These are phyloP conservation scores for Pandemis corylana DNA, from an alignment of 2,888 invertebrate genomes.

Conservation along the genomic window DNA sequence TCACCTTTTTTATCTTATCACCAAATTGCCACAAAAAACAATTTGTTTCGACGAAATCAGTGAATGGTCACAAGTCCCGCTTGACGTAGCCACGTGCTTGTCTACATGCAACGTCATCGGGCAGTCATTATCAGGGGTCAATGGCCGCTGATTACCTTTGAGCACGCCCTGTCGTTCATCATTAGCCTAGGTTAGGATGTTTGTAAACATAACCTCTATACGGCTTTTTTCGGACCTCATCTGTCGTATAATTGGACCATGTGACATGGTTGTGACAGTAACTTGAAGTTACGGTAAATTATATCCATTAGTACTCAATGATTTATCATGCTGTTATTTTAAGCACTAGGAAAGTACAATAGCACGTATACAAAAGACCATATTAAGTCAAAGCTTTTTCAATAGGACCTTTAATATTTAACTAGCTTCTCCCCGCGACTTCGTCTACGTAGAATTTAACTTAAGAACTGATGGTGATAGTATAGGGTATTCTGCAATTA, in stretches of 20 bases:
- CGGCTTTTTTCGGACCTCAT: slow-evolving; percentile 62
- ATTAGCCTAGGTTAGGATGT: slow-evolving; percentile 85
- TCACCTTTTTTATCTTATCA: background rate
- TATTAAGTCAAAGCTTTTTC: too few species aligned
- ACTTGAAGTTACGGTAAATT: background rate
- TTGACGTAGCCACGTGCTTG: slow-evolving; percentile 69
- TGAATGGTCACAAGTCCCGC: slow-evolving; percentile 47
- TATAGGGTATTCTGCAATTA: too few species aligned
- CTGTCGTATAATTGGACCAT: slow-evolving; percentile 68
- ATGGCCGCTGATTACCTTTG: slow-evolving; percentile 80
- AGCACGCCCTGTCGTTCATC: slow-evolving; percentile 82
- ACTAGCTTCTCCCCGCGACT: too few species aligned
- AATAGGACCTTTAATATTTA: too few species aligned
- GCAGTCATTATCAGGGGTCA: slow-evolving; percentile 83
- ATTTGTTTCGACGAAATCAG: slow-evolving; percentile 34
- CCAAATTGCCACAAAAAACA: slow-evolving; percentile 33
- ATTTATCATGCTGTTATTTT: too few species aligned
- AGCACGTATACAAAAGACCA: too few species aligned
- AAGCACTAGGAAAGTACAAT: too few species aligned
- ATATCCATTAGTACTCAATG: too few species aligned
- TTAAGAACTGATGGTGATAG: too few species aligned
- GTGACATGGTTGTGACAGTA: slow-evolving; percentile 43
- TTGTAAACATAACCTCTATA: slow-evolving; percentile 81
- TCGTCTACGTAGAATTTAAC: too few species aligned
- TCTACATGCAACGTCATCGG: slow-evolving; percentile 81